A percentile compares a stretch with the other conserved stretches of the same genome.
phyloP scores from a whole-genome alignment of 2,113 vertebrate species.

The Chaetura pelagica region DNA sequence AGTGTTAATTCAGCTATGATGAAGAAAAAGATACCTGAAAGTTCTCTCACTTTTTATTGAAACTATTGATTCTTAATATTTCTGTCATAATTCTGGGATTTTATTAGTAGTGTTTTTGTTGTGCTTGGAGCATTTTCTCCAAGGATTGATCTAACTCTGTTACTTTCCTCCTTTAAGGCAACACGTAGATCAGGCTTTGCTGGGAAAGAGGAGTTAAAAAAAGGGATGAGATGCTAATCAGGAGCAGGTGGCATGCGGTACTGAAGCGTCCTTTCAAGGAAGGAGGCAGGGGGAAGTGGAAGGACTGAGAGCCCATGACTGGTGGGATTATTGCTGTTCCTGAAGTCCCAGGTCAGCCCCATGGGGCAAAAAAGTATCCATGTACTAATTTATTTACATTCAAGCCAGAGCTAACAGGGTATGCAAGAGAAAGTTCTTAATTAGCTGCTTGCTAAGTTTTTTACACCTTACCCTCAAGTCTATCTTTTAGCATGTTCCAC shows the following conservation, averaged over 20 bases:
- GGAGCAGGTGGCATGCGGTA: background rate
- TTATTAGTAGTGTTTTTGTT: background rate
- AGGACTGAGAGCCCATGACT: rapidly evolving
- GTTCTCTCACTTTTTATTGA: background rate
- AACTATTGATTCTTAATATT: background rate
- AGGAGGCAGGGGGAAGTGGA: background rate
- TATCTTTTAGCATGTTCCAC: background rate
- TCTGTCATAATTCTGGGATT: background rate
- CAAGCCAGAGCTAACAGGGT: background rate
- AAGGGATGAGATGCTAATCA: background rate
- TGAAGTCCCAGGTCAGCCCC: background rate
- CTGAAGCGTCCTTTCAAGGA: background rate
- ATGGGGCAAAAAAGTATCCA: background rate
- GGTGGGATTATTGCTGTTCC: background rate
- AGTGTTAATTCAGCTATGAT: background rate
- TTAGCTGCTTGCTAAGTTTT: background rate
- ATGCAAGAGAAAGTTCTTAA: background rate
- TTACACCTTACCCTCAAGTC: background rate
- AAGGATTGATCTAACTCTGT: background rate
- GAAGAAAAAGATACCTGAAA: background rate
- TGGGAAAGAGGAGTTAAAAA: background rate
- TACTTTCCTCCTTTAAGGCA: background rate
- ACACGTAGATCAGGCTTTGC: background rate
- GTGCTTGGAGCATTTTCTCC: background rate
- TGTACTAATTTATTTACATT: background rate